Evolutionary conservation across 1,140 invertebrate species (phyloP), one percentile per base, ranked within the genome.

Genomic region (Cotesia typhae): DNA sequence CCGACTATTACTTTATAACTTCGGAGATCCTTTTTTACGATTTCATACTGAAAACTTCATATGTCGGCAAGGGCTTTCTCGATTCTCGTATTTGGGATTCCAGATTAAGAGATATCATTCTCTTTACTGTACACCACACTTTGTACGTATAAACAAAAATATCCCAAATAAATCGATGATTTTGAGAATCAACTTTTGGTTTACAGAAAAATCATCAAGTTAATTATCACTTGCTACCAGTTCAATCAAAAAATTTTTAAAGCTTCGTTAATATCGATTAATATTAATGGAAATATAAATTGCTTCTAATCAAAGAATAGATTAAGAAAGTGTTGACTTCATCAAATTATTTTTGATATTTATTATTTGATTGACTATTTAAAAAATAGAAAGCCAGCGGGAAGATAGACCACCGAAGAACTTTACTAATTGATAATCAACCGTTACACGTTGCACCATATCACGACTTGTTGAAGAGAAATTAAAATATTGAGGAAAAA

Each of bases 41-140:
- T 66, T 41, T 20, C 36, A 28, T 51, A 66, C 14, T 51, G 14
- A 35, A 38, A 66, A 14, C 47, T 57, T 61, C 51, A 67, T 60
- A 51, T 72, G 71, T 28, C 10, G 41, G 36, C n/a, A 51, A 41
- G 35, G 57, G 20, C 53, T 53, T 67, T 67, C 53, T 28, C 38
- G 37, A 52, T 61, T 35, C 60, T 67, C 20, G 55, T 17, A 35
- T 53, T 37, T 55, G 67, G 61, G 51, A 70, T 60, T 65, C 35
- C 10, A 74, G 72, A 74, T 74, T 70, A 63, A 70, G 63, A 53
- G 72, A 74, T 74, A 74, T 66, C 47, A 36, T 36, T 37, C 60
- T 66, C 37, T 63, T 60, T 60, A 35, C 37, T 63, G 7, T 36
- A n/a, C 36, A 3, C 65, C 53, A 52, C 47, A 20, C 20, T 10